Evolutionary conservation across 1,140 invertebrate genomes (phyloP).

Genomic region (Ptiloglossa arizonensis): DNA sequence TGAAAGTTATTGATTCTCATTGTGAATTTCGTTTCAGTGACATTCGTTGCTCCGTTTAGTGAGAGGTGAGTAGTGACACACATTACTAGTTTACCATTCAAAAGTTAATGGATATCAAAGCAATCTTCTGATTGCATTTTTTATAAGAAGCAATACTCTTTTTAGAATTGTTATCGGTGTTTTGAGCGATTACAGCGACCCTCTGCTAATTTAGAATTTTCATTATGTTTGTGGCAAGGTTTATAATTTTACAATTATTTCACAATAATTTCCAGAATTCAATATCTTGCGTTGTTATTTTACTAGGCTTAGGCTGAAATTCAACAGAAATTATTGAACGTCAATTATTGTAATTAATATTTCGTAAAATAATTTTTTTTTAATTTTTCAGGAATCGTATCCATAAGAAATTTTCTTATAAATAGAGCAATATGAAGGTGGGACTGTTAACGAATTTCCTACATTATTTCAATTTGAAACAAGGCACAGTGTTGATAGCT

Average conservation of each 20-base stretch:
- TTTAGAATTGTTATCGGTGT: neutral
- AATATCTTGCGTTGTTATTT: no score
- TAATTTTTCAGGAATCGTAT: slow-evolving; percentile 33
- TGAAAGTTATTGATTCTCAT: slow-evolving; percentile 71
- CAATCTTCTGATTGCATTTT: neutral
- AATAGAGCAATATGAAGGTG: slow-evolving; percentile 70
- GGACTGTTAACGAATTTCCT: slow-evolving; percentile 77
- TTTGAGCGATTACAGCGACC: neutral
- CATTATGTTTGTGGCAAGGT: neutral
- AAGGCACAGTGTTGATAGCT: slow-evolving; percentile 81
- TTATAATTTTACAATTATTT: no score
- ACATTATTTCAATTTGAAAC: slow-evolving; percentile 79
- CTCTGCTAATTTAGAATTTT: neutral
- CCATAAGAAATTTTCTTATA: neutral
- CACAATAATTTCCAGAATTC: no score
- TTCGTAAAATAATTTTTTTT: no score
- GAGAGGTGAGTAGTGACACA: slow-evolving; percentile 45
- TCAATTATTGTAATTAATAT: neutral
- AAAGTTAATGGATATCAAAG: neutral
- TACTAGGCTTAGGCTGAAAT: neutral
- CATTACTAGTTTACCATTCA: slow-evolving; percentile 18
- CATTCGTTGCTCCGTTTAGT: slow-evolving; percentile 24
- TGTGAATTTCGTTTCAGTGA: slow-evolving; percentile 42
- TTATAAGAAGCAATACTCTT: neutral
- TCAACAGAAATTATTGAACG: neutral